Base-by-base conservation (phyloP, 2,888 invertebrate genomes). In the Orthosia gothica region DNA sequence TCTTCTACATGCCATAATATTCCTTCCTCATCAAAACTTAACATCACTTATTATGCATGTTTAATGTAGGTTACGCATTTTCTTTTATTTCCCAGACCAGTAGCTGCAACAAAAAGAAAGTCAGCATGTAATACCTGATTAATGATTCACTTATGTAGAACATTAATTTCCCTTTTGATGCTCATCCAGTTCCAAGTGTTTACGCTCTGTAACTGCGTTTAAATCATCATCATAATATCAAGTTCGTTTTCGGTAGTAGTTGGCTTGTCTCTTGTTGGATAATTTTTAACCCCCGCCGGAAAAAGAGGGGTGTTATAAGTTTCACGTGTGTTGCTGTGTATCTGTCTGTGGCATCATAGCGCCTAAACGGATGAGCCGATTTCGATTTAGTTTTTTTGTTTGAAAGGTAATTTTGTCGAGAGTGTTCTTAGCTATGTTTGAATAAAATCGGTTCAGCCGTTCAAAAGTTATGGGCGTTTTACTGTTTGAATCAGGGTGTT, bases 121-220 rank as follows among this genome's bases (percentile, higher is more conserved):
- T 78, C 69, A 82, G 54, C 66, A 88, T 79, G 81, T 78, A 77
- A 80, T 78, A 77, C 71, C 69, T 79, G 81, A 82, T 88, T 84
- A 84, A 87, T 84, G 84, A 80, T 82, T 82, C 80, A 70, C 71
- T 72, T 75, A 88, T 79, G 88, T 82, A 63, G 84, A 76, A 86
- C 81, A 65, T 79, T 74, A 78, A 84, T 88, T 88, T 88, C 81
- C 84, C 84, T 88, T 84, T 86, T 82, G 79, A 77, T 84, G 76
- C 75, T 66, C 74, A 81, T 79, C 73, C 72, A 81, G 77, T 78
- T 79, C 20, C 16, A 72, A 61, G 69, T 75, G 66, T 67, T 79
- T 74, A 79, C 63, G 74, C 66, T 79, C 62, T 74, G 54, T 71
- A 70, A 70, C 32, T 74, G 63, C 66, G 55, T 70, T 70, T 72